Evolutionary conservation across 2,113 vertebrate species (phyloP).

Genomic region (Lycaon pictus): DNA sequence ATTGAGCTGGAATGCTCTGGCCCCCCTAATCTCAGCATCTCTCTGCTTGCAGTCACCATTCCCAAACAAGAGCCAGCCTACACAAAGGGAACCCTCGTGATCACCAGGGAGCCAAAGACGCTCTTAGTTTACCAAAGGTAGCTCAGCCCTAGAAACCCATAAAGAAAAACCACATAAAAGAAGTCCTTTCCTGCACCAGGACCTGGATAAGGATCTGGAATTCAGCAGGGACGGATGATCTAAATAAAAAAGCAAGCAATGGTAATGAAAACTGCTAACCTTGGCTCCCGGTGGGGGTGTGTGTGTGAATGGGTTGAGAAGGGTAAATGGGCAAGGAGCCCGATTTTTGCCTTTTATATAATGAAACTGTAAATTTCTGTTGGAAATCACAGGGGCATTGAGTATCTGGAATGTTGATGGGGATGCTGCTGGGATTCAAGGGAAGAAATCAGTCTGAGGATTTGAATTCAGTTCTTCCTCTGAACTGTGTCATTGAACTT

Average conservation of each 20-base stretch:
- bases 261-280: slow-evolving; percentile 60
- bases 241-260: slow-evolving; percentile 53
- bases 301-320: slow-evolving; percentile 30
- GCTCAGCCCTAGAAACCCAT: slow-evolving; percentile 66
- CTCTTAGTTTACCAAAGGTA: slow-evolving; percentile 70
- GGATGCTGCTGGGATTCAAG: slow-evolving; percentile 45
- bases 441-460: not conserved
- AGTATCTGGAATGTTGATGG: slow-evolving; percentile 65
- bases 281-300: not conserved
- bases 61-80: slow-evolving; percentile 72
- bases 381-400: slow-evolving; percentile 54
- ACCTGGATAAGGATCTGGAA: slow-evolving; percentile 76
- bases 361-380: slow-evolving; percentile 71
- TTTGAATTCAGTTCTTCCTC: slow-evolving; percentile 60
- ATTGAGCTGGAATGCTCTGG: slow-evolving; percentile 71
- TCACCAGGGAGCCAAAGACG: slow-evolving; percentile 54
- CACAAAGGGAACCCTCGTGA: slow-evolving; percentile 17
- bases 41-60: slow-evolving; percentile 66
- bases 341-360: slow-evolving; percentile 47
- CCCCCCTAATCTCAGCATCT: slow-evolving; percentile 69
- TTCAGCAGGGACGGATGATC: slow-evolving; percentile 63
- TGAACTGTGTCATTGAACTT: slow-evolving; percentile 44
- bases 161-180: slow-evolving; percentile 78
- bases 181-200: not conserved
- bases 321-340: slow-evolving; percentile 35